Evolutionary conservation across 2,888 invertebrate genomes (phyloP).

Genomic region (Apantesis nais): DNA sequence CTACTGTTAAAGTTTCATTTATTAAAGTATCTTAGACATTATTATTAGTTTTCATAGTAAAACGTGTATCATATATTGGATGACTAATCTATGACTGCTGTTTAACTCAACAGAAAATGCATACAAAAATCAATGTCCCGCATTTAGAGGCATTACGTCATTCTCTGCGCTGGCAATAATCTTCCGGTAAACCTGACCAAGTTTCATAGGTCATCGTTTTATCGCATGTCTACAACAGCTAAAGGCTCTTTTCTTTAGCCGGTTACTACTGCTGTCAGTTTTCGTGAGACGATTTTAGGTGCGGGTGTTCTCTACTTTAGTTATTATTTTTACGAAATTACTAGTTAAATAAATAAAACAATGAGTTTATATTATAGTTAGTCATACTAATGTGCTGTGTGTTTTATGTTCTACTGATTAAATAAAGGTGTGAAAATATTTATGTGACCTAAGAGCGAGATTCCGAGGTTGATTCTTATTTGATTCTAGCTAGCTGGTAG

Average conservation of each 20-base stretch:
- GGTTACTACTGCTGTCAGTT: slow-evolving; percentile 59
- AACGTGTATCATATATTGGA: background rate
- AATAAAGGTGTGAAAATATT: slow-evolving; percentile 8
- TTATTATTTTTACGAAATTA: slow-evolving; percentile 23
- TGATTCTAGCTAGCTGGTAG: slow-evolving; percentile 35
- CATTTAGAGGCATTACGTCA: slow-evolving; percentile 67
- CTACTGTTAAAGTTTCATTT: background rate
- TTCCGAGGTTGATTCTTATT: slow-evolving; percentile 34
- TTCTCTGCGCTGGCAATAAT: slow-evolving; percentile 70
- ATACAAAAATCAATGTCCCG: slow-evolving; percentile 29
- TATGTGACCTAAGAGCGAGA: slow-evolving; percentile 26
- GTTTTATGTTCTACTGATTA: slow-evolving; percentile 25
- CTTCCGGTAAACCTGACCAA: slow-evolving; percentile 53
- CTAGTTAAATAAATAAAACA: slow-evolving; percentile 6
- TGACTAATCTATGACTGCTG: background rate
- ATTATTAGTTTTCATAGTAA: background rate
- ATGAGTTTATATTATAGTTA: slow-evolving; percentile 21
- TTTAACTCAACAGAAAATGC: background rate
- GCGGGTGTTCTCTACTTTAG: slow-evolving; percentile 51
- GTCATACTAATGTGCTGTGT: slow-evolving; percentile 57
- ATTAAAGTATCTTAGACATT: background rate
- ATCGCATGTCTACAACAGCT: slow-evolving; percentile 11
- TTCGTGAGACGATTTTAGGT: slow-evolving; percentile 61
- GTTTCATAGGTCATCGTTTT: slow-evolving; percentile 45
- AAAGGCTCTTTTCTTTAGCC: slow-evolving; percentile 44